Conservation (phyloP, 2,797 vertebrate species). For the Numenius phaeopus region DNA sequence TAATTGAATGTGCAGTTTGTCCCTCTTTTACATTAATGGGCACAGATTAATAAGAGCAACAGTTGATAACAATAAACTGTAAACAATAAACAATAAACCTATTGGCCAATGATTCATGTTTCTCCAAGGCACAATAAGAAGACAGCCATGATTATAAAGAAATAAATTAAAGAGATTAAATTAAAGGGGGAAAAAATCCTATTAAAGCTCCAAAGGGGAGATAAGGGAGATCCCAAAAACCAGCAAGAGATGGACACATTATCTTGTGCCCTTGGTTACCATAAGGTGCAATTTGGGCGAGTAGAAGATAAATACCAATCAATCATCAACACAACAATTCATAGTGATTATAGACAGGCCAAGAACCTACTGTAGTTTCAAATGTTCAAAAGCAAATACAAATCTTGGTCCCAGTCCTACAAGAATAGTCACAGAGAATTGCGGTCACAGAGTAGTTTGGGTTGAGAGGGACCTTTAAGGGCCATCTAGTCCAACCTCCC, state of each 20-base stretch:
- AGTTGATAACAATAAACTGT: not conserved
- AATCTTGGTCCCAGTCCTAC: not conserved
- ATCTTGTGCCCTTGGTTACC: not conserved
- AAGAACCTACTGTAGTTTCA: not conserved
- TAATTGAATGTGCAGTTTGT: not conserved
- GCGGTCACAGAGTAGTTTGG: not conserved
- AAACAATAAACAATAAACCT: no score
- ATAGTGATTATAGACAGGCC: not conserved
- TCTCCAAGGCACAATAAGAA: not conserved
- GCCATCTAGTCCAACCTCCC: not conserved
- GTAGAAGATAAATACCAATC: not conserved
- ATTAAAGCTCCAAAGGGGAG: not conserved
- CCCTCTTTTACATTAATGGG: not conserved
- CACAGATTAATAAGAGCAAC: not conserved
- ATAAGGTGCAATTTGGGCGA: not conserved
- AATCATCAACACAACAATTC: not conserved
- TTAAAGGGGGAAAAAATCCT: not conserved
- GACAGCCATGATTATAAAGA: not conserved
- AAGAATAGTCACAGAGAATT: not conserved
- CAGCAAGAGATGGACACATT: not conserved
- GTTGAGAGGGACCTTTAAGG: not conserved
- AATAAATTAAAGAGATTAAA: not conserved
- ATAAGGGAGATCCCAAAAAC: not conserved
- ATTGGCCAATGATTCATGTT: not conserved
- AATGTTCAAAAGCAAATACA: not conserved